A percentile compares a stretch with the other conserved stretches of the same genome.
These are phyloP conservation scores for Actenoides lindsayi DNA, from an alignment of 2,113 vertebrate species.

Conservation along the genomic window DNA sequence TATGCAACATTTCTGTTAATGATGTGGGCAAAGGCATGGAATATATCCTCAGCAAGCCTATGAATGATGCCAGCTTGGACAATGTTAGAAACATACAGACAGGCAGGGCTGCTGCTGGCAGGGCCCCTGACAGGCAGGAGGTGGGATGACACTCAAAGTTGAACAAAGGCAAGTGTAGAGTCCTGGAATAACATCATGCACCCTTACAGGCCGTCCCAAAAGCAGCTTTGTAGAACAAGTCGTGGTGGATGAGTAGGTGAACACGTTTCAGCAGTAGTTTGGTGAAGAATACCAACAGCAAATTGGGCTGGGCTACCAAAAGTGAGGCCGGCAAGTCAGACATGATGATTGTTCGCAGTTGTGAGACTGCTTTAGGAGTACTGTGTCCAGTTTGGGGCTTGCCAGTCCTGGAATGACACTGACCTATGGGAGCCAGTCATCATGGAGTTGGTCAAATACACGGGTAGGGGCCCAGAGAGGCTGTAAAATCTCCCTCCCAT, in stretches of 20 bases:
- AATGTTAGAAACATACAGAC: not conserved
- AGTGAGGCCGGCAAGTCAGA: not conserved
- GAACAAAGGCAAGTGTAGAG: not conserved
- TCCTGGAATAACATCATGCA: not conserved
- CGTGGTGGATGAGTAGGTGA: no score
- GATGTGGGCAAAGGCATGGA: not conserved
- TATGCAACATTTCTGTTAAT: not conserved
- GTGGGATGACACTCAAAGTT: not conserved
- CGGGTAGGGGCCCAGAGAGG: not conserved
- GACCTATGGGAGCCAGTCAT: not conserved
- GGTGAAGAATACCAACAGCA: not conserved
- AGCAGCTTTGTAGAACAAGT: not conserved
- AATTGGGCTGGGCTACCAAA: not conserved
- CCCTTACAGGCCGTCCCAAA: not conserved
- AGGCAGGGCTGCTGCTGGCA: not conserved
- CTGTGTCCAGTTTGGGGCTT: not conserved
- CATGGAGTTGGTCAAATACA: fast-evolving
- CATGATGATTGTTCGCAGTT: not conserved
- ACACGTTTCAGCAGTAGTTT: fast-evolving
- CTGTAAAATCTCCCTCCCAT: not conserved
- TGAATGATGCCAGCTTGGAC: not conserved
- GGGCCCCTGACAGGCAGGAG: not conserved
- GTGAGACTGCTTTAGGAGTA: not conserved
- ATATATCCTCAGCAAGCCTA: not conserved
- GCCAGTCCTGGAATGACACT: fast-evolving